These are phyloP conservation scores for Tigriopus japonicus DNA, from an alignment of 1,140 invertebrate genomes.

Conservation along the genomic window DNA sequence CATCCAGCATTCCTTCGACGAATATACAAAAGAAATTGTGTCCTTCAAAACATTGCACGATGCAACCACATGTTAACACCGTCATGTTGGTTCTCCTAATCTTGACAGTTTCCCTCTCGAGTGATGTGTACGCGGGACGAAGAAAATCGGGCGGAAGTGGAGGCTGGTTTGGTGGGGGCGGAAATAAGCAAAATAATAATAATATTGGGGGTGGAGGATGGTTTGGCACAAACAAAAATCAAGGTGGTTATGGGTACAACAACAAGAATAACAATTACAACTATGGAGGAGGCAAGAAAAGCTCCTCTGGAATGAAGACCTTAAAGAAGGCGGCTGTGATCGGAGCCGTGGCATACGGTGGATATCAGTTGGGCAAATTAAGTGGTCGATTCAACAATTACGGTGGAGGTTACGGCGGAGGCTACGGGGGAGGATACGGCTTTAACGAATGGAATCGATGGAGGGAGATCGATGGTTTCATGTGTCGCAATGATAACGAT, in stretches of 20 bases:
- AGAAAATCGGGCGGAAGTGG: no score
- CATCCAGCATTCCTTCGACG: no score
- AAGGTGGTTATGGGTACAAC: not conserved
- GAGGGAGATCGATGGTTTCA: slow-evolving; percentile 1
- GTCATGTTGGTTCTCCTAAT: no score
- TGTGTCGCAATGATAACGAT: slow-evolving; percentile 7
- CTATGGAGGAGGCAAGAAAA: not conserved
- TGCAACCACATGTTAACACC: no score
- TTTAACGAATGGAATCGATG: slow-evolving; percentile 12
- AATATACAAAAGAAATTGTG: no score
- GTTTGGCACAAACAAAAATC: slow-evolving; percentile 6
- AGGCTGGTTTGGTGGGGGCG: no score
- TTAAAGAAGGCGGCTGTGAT: slow-evolving; percentile 11
- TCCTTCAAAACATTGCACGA: no score
- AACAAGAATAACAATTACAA: not conserved
- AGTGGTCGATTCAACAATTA: not conserved
- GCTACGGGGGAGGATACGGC: not conserved
- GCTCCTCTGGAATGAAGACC: slow-evolving; percentile 1
- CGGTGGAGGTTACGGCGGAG: not conserved
- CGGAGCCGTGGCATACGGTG: slow-evolving; percentile 8
- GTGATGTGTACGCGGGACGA: no score
- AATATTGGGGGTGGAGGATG: not conserved
- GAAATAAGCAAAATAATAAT: no score
- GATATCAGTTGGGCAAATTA: slow-evolving; percentile 6
- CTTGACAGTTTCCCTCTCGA: no score